Conservation (phyloP, 2,113 vertebrate genomes). For the Loxodonta africana region DNA sequence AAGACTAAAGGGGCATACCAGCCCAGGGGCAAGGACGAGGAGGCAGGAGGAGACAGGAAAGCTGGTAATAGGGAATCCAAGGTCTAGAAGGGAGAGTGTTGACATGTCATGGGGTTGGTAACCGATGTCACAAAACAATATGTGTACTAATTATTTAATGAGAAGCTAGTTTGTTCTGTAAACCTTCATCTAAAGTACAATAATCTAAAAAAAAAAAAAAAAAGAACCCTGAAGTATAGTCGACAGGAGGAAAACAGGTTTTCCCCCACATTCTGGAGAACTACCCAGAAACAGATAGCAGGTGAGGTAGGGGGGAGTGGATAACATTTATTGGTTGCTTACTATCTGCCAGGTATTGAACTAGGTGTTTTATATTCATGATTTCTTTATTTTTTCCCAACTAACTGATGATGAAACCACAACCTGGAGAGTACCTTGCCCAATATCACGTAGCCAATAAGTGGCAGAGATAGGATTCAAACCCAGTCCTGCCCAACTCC, state of each 20-base stretch:
- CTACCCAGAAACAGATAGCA: not conserved
- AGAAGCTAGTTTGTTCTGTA: too few relatives aligned
- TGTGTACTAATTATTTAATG: too few relatives aligned
- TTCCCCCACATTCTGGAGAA: not conserved
- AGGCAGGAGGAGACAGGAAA: too few relatives aligned
- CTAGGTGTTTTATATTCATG: not conserved
- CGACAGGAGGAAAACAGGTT: not conserved
- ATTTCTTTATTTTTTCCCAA: slow-evolving; percentile 5
- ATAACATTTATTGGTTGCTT: not conserved
- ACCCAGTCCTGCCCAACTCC: not conserved
- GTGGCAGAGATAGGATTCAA: not conserved
- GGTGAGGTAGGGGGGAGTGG: not conserved
- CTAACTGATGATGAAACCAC: not conserved
- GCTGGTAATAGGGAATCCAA: too few relatives aligned
- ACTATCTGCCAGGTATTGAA: not conserved
- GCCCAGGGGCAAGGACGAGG: too few relatives aligned
- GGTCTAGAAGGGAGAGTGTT: too few relatives aligned
- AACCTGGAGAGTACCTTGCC: not conserved
- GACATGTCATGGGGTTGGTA: too few relatives aligned
- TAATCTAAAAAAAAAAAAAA: too few relatives aligned
- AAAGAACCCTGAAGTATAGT: not conserved
- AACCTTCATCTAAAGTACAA: too few relatives aligned
- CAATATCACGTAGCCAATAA: not conserved
- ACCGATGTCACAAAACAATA: too few relatives aligned
- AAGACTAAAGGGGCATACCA: too few relatives aligned